A percentile compares a stretch with the other conserved stretches of the same genome.
Evolutionary conservation across 2,888 invertebrate genomes (phyloP).

Genomic region (Creontiades dilutus): DNA sequence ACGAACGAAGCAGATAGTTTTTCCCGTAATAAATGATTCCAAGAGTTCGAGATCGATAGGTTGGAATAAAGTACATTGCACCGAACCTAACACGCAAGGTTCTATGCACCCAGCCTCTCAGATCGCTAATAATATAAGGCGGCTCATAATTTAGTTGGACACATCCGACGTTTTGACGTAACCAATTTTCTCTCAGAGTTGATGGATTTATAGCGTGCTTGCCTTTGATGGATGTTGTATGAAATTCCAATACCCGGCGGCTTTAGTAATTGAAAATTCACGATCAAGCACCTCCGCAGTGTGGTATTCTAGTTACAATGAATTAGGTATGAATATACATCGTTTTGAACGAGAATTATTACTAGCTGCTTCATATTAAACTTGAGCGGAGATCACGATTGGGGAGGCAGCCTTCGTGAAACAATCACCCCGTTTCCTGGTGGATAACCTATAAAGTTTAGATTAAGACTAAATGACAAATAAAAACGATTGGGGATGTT

Average conservation of each 20-base stretch:
- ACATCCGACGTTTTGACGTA: conserved; percentile 35
- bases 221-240: background rate
- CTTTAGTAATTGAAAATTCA: background rate
- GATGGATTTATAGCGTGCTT: conserved; percentile 36
- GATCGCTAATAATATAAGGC: conserved; percentile 33
- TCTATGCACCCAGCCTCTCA: background rate
- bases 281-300: background rate
- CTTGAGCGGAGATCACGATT: no score
- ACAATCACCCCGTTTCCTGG: no score
- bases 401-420: no score
- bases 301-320: no score
- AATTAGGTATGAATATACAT: no score
- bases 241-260: background rate
- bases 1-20: background rate
- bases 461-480: no score
- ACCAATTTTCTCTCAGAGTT: conserved; percentile 19
- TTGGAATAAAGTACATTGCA: background rate
- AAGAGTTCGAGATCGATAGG: background rate
- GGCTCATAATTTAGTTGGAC: conserved; percentile 30
- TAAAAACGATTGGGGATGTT: no score
- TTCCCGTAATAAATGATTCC: conserved; percentile 13
- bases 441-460: no score
- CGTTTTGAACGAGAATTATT: no score
- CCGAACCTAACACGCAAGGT: background rate
- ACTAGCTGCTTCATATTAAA: no score